These are phyloP conservation scores for Pipistrellus pygmaeus DNA, from an alignment of 2,797 vertebrate species.

Conservation along the genomic window DNA sequence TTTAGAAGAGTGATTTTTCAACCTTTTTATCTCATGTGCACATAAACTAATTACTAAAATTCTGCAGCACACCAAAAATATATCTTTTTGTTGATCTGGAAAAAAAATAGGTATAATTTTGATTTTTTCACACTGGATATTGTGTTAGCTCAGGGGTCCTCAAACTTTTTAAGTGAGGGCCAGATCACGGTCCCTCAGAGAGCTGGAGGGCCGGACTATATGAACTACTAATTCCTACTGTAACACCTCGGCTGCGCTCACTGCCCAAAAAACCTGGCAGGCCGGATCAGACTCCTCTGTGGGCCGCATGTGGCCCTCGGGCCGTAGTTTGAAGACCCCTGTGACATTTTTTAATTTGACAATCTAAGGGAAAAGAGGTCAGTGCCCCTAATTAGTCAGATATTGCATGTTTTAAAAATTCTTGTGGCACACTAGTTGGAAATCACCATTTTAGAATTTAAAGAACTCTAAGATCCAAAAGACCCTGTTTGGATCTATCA, in stretches of 20 bases:
- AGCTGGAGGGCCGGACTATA: too few species aligned
- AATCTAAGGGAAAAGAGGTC: background rate
- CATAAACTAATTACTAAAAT: background rate
- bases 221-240: too few species aligned
- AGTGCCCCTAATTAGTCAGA: background rate
- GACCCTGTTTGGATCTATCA: background rate
- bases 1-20: background rate
- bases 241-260: too few species aligned
- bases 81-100: background rate
- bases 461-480: slow-evolving; percentile 21
- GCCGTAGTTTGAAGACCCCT: too few species aligned
- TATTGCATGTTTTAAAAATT: background rate
- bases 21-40: background rate
- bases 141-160: background rate
- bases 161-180: too few species aligned
- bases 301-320: too few species aligned
- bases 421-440: background rate
- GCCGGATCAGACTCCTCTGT: too few species aligned
- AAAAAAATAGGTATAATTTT: background rate
- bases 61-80: background rate
- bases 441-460: background rate
- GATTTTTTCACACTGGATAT: background rate
- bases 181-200: too few species aligned
- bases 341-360: background rate
- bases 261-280: too few species aligned